Percentiles rank a stretch among this genome's conserved stretches.
Evolutionary conservation across 2,888 invertebrate species (phyloP).

Genomic region (Trichogramma evanescens): DNA sequence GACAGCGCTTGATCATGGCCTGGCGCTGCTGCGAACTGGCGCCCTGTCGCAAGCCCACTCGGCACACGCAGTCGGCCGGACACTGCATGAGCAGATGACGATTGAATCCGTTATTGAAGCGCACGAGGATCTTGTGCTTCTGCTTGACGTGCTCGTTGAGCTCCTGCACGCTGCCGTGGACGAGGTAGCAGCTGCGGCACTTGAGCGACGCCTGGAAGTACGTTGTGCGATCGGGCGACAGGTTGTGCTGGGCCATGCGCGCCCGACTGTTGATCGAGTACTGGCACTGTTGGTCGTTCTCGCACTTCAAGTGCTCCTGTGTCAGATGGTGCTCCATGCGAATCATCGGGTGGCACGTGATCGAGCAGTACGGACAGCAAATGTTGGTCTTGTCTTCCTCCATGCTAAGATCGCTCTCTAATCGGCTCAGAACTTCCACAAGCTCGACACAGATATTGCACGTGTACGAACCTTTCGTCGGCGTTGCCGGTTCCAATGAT

Average conservation of each 20-base stretch:
- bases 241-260: slow-evolving; percentile 10
- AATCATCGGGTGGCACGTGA: slow-evolving; percentile 24
- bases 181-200: slow-evolving; percentile 20
- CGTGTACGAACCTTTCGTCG: not conserved
- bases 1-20: slow-evolving; percentile 18
- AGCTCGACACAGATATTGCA: slow-evolving; percentile 24
- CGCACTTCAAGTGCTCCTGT: slow-evolving; percentile 26
- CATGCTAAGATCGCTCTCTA: slow-evolving; percentile 17
- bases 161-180: slow-evolving; percentile 10
- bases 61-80: slow-evolving; percentile 21
- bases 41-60: slow-evolving; percentile 14
- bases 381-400: slow-evolving; percentile 20
- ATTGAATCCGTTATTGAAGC: not conserved
- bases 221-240: slow-evolving; percentile 16
- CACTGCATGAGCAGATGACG: slow-evolving; percentile 13
- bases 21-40: slow-evolving; percentile 14
- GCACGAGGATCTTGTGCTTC: slow-evolving; percentile 17
- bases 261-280: slow-evolving; percentile 13
- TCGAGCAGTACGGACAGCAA: slow-evolving; percentile 26
- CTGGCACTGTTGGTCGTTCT: slow-evolving; percentile 18
- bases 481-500: slow-evolving; percentile 1
- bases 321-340: slow-evolving; percentile 25
- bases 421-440: slow-evolving; percentile 18
- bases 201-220: slow-evolving; percentile 18
- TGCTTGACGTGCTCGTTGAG: slow-evolving; percentile 21